Evolutionary conservation across 2,113 vertebrate genomes (phyloP).

Genomic region (Macquaria ambigua): DNA sequence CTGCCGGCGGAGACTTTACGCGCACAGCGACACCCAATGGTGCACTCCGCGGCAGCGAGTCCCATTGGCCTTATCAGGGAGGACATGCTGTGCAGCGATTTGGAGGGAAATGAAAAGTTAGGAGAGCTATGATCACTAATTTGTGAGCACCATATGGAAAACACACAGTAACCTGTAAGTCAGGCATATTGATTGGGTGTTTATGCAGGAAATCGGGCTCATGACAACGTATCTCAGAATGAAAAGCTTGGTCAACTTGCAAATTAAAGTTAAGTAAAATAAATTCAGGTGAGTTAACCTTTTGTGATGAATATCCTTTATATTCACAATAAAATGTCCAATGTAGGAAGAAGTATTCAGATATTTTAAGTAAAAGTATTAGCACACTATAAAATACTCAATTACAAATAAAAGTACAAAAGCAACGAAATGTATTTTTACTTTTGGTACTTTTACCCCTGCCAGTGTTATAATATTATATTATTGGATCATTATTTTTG

Average conservation of each 20-base stretch:
- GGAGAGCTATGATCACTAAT: not conserved
- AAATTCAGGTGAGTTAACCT: not conserved
- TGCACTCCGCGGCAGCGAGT: not conserved
- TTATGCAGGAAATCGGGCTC: not conserved
- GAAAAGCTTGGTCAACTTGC: not conserved
- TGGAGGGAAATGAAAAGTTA: not conserved
- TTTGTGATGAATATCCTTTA: not conserved
- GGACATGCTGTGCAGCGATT: not conserved
- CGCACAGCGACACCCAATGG: slow-evolving; percentile 84
- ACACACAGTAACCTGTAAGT: not conserved
- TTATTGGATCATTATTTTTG: not conserved
- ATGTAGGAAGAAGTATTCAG: not conserved
- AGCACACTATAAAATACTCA: not conserved
- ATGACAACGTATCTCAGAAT: not conserved
- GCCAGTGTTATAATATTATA: not conserved
- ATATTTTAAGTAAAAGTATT: not conserved
- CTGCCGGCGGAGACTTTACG: slow-evolving; percentile 62
- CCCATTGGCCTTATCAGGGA: not conserved
- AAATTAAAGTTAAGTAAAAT: not conserved
- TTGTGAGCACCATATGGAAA: not conserved
- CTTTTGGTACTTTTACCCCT: not conserved
- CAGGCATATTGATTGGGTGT: not conserved
- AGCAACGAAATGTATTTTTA: not conserved
- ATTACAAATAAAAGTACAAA: slow-evolving; percentile 1
- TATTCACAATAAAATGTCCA: not conserved